phyloP scores from a whole-genome alignment of 2,113 vertebrate genomes.

The Pteruthius melanotis region DNA sequence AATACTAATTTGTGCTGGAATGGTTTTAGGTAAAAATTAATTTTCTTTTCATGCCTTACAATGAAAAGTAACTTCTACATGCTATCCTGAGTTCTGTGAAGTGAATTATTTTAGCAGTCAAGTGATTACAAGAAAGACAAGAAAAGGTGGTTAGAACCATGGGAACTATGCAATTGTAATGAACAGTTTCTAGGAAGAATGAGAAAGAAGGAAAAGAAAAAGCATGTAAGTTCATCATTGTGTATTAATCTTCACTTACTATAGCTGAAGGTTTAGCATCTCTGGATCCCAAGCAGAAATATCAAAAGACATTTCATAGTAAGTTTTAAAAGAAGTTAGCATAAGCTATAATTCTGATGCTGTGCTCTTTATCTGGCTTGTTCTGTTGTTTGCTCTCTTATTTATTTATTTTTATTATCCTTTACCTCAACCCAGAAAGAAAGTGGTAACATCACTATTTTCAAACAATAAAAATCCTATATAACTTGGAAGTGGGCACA shows the following conservation, averaged over 20 bases:
- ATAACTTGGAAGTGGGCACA: not conserved
- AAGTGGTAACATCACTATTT: not conserved
- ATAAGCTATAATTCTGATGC: not conserved
- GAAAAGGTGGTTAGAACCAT: not conserved
- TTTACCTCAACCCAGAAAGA: not conserved
- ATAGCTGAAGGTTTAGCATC: not conserved
- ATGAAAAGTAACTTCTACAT: not conserved
- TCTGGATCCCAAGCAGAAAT: not conserved
- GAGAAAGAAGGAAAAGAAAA: not conserved
- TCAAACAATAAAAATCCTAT: not conserved
- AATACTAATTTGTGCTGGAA: not conserved
- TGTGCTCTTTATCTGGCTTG: not conserved
- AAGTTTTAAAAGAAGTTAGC: not conserved
- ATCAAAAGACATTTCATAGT: not conserved
- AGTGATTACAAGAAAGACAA: not conserved
- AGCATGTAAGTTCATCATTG: not conserved
- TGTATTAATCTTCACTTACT: not conserved
- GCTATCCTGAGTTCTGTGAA: not conserved
- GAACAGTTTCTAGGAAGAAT: not conserved
- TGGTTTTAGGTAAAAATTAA: not conserved
- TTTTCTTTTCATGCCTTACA: not conserved
- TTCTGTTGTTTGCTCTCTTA: not conserved
- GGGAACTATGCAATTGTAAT: not conserved
- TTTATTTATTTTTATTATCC: too few relatives aligned
- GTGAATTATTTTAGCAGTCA: not conserved